Conservation (phyloP, 2,888 invertebrate species). For the Papilio protenor region DNA sequence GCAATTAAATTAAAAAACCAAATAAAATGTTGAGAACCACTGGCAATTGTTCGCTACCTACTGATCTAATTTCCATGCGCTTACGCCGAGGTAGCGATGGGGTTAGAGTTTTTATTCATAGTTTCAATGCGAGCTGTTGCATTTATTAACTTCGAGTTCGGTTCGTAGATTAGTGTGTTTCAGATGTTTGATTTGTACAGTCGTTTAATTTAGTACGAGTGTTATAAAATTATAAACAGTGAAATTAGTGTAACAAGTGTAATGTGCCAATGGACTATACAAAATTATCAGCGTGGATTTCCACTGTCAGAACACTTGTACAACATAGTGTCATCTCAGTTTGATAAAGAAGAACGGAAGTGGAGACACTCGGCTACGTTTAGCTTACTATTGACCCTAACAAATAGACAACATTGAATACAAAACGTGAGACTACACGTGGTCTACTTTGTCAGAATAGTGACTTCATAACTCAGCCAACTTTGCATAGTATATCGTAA, state of each 20-base stretch:
- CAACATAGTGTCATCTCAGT: not conserved
- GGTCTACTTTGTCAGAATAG: not conserved
- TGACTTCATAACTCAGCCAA: not conserved
- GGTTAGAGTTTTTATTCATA: conserved; percentile 78
- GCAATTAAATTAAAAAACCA: not conserved
- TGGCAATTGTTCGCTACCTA: conserved; percentile 68
- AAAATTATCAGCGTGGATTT: not conserved
- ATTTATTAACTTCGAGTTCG: conserved; percentile 76
- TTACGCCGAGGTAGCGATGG: conserved; percentile 73
- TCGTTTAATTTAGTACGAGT: conserved; percentile 51
- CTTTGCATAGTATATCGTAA: not conserved
- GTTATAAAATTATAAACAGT: conserved; percentile 45
- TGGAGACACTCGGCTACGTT: not conserved
- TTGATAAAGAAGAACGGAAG: not conserved
- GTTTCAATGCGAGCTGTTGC: conserved; percentile 73
- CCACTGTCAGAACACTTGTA: not conserved
- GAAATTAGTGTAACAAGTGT: conserved; percentile 35
- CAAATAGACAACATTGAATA: not conserved
- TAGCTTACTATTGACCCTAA: not conserved
- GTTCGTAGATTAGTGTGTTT: conserved; percentile 76
- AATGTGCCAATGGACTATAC: not conserved
- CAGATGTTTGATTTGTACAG: conserved; percentile 72
- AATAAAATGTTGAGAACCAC: conserved; percentile 64
- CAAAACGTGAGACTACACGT: not conserved
- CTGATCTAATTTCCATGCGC: conserved; percentile 85